Evolutionary conservation across 2,888 invertebrate genomes (phyloP).

Genomic region (Drosophila paranaensis): DNA sequence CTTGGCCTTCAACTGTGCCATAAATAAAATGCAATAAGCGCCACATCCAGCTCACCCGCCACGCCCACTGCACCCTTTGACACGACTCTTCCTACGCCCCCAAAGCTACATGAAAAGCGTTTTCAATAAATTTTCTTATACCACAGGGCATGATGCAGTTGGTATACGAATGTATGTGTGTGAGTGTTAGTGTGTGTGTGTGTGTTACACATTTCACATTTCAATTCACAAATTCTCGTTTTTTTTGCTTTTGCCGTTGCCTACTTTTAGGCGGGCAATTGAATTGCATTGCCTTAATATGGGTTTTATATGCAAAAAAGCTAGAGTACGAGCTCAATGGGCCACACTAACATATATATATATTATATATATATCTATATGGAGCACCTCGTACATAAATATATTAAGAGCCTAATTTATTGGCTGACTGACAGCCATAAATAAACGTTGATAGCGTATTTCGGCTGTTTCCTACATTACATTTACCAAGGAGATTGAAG

Average conservation of each 20-base stretch:
- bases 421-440: slow-evolving; percentile 29
- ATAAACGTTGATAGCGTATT: slow-evolving; percentile 2
- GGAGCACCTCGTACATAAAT: slow-evolving; percentile 3
- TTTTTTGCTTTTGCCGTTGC: slow-evolving; percentile 42
- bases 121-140: slow-evolving; percentile 60
- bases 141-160: slow-evolving; percentile 15
- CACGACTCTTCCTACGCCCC: not conserved
- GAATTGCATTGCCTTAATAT: slow-evolving; percentile 65
- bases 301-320: slow-evolving; percentile 61
- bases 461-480: slow-evolving; percentile 1
- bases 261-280: slow-evolving; percentile 56
- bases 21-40: slow-evolving; percentile 71
- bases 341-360: not conserved
- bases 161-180: not conserved
- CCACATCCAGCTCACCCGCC: slow-evolving; percentile 6
- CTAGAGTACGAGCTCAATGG: slow-evolving; percentile 39
- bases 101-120: slow-evolving; percentile 27
- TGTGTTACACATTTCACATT: slow-evolving; percentile 45
- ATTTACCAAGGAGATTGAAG: not conserved
- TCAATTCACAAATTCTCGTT: slow-evolving; percentile 52
- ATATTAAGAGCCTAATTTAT: slow-evolving; percentile 42
- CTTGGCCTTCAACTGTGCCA: slow-evolving; percentile 63
- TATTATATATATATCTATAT: not conserved
- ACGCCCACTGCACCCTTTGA: slow-evolving; percentile 3
- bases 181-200: slow-evolving; percentile 6